Percentiles rank a stretch among this genome's conserved stretches.
phyloP scores from a whole-genome alignment of 2,797 vertebrate genomes.

The Adrianichthys oophorus region DNA sequence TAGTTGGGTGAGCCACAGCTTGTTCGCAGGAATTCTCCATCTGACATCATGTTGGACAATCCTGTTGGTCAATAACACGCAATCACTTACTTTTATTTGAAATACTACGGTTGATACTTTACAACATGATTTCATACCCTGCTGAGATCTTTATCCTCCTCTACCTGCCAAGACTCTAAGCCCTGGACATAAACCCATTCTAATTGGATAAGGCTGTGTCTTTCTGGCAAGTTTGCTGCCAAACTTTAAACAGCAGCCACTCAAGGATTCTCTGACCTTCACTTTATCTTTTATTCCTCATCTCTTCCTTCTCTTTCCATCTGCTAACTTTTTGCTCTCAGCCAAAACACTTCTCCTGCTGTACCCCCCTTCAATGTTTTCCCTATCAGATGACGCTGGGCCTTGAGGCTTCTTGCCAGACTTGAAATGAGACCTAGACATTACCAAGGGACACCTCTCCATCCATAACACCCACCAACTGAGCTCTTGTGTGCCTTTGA shows the following conservation, averaged over 20 bases:
- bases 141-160: conserved; percentile 50
- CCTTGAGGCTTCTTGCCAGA: conserved; percentile 66
- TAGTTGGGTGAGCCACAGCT: conserved; percentile 99
- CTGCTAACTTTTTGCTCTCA: conserved; percentile 36
- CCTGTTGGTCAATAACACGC: conserved; percentile 74
- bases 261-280: conserved; percentile 51
- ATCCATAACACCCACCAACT: conserved; percentile 27
- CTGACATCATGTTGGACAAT: conserved; percentile 99
- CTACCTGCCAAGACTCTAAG: conserved; percentile 39
- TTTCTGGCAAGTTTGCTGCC: conserved; percentile 19
- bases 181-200: conserved; percentile 53
- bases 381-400: conserved; percentile 72
- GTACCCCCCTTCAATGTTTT: conserved; percentile 33
- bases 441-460: conserved; percentile 58
- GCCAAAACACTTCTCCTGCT: conserved; percentile 57
- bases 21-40: conserved; percentile 97
- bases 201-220: conserved; percentile 63
- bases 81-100: background rate
- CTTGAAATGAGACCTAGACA: conserved; percentile 64
- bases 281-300: conserved; percentile 48
- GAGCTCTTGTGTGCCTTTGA: conserved; percentile 27
- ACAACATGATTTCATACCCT: background rate
- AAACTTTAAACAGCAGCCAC: conserved; percentile 41
- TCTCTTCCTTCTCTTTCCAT: conserved; percentile 33
- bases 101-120: too few relatives aligned